Base-by-base conservation (phyloP, 53 echinoderm and acorn worm genomes). In the Mesocentrotus franciscanus region DNA sequence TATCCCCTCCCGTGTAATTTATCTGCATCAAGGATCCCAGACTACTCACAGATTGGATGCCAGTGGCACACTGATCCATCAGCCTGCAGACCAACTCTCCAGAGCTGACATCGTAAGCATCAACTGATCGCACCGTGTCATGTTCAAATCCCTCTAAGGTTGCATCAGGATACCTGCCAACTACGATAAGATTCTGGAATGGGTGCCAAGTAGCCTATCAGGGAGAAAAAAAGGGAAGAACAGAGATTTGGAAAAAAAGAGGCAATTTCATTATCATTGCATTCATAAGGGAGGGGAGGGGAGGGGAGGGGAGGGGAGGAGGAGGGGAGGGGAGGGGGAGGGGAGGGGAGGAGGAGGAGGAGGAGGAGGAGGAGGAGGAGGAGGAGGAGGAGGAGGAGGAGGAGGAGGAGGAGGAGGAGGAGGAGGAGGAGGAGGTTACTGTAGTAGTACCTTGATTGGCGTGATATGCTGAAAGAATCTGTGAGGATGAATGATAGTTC, bases 171-270 rank as follows among this genome's bases (percentile, higher is more conserved):
- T 97, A 97, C 24, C 97, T 96, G 34, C 97, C 97, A 13, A 97
- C 93, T 8, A 97, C 95, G 59, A 97, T 94, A 1, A 97, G 61
- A 42, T 97, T 95, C 85, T 97, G 95, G 64, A 96, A 75, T 1
- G 97, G 97, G 84, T 97, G 97, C 97, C 97, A 97, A 10, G 97
- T 61, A 84, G 96, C 97, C 97, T 97, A 92, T 2, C 12, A 60
- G 13, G 16, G 6, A 26, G 14, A n/a, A 57, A 16, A 16, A 64
- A 18, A 64, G 8, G 15, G 15, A 64, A 64, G 64, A 64, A 64
- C 64, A 64, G 18, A 64, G 64, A 16, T 20, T 49, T 49, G 49
- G 49, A 49, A 49, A 49, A 49, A 49, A 49, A 49, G 49, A 49
- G 49, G 39, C 39, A 39, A 39, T 39, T 39, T 39, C 39, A 39